phyloP scores from a whole-genome alignment of 2,113 vertebrate species.

The Sylvia atricapilla region DNA sequence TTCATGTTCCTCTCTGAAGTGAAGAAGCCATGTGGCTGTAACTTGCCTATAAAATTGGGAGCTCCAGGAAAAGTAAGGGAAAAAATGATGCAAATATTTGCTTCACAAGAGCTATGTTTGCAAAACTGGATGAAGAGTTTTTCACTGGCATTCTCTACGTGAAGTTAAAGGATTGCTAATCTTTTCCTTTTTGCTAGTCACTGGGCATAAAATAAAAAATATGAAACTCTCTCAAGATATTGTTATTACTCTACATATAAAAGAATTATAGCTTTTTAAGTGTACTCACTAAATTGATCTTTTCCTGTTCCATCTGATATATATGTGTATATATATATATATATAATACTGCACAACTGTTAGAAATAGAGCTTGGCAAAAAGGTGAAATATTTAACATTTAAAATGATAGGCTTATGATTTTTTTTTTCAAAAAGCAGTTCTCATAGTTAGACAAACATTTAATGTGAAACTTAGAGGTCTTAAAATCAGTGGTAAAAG shows the following conservation, averaged over 20 bases:
- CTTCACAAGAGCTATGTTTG: background rate
- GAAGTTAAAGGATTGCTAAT: background rate
- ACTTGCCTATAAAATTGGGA: background rate
- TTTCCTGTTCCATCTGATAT: background rate
- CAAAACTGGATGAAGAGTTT: background rate
- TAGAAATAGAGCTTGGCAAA: background rate
- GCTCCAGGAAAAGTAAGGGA: background rate
- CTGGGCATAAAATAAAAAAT: background rate
- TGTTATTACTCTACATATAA: background rate
- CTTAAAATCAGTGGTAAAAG: background rate
- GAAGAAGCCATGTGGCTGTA: background rate
- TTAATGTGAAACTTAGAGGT: background rate
- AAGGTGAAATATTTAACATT: constrained; percentile 17
- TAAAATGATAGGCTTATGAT: background rate
- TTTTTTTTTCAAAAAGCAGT: background rate
- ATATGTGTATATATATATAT: background rate
- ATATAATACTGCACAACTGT: background rate
- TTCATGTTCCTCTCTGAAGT: background rate
- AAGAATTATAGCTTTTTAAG: background rate
- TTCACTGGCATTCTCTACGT: background rate
- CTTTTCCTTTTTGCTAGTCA: background rate
- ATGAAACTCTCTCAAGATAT: background rate
- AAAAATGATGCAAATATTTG: background rate
- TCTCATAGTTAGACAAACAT: background rate
- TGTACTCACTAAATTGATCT: background rate